These are phyloP conservation scores for Daubentonia madagascariensis DNA, from an alignment of 2,113 vertebrate genomes.

Conservation along the genomic window DNA sequence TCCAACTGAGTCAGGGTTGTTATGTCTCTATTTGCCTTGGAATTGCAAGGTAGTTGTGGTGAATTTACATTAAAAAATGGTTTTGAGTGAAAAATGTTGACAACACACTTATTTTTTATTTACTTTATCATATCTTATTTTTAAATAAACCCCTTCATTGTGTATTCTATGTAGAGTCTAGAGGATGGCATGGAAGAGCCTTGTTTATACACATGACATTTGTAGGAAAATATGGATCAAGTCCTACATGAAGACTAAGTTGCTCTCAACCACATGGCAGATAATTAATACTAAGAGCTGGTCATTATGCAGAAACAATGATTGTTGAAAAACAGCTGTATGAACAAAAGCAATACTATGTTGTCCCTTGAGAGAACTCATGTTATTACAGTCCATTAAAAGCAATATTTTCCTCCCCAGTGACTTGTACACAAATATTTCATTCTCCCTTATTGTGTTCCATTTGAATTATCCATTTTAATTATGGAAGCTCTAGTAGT, in stretches of 20 bases:
- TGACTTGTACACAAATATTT: background rate
- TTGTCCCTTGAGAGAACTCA: background rate
- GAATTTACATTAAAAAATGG: background rate
- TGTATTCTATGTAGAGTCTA: background rate
- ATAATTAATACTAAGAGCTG: background rate
- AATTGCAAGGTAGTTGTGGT: background rate
- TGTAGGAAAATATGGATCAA: background rate
- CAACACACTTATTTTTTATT: background rate
- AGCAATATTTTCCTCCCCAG: background rate
- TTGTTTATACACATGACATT: background rate
- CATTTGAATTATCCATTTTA: conserved; percentile 3
- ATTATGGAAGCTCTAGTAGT: background rate
- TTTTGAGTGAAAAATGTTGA: background rate
- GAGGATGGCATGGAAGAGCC: background rate
- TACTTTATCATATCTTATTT: background rate
- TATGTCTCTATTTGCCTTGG: background rate
- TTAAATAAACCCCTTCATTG: background rate
- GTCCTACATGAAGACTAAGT: background rate
- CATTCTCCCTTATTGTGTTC: background rate
- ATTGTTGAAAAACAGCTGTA: background rate
- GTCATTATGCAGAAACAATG: background rate
- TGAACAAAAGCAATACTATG: background rate
- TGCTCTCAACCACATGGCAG: background rate
- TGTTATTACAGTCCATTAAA: background rate
- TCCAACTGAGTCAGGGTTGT: background rate